Conservation (phyloP, 2,888 invertebrate species). For the Chesias legatella region DNA sequence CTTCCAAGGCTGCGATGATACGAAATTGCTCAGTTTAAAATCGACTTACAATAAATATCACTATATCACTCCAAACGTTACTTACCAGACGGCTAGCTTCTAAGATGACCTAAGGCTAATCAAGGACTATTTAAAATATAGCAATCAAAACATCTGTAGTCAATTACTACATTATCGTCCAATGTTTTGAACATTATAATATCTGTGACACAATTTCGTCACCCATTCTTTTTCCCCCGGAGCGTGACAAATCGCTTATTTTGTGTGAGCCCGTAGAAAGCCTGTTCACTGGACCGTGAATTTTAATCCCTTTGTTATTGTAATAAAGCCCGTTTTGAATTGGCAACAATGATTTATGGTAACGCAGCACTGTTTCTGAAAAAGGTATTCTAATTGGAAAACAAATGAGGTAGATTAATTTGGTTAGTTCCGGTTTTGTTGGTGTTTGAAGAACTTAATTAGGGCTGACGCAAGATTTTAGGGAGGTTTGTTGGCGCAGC, state of each 20-base stretch:
- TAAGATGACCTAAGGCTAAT: no score
- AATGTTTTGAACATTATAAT: no score
- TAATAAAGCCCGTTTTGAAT: constrained; percentile 24
- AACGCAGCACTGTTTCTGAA: constrained; percentile 17
- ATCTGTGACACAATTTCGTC: constrained; percentile 51
- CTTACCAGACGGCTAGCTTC: no score
- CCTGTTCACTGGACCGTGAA: constrained; percentile 20
- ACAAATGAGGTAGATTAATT: constrained; percentile 31
- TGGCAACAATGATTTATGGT: constrained; percentile 22
- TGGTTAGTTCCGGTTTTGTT: constrained; percentile 25
- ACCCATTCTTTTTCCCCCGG: constrained; percentile 49
- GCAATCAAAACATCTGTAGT: no score
- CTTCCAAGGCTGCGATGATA: no score
- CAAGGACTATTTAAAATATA: no score
- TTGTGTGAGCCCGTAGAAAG: constrained; percentile 34
- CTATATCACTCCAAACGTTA: no score
- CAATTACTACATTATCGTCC: no score
- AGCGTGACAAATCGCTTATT: constrained; percentile 44
- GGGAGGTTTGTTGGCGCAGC: no score
- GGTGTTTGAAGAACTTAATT: constrained; percentile 27
- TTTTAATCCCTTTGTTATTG: constrained; percentile 22
- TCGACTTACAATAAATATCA: no score
- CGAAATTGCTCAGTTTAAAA: no score
- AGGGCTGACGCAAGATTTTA: neutral
- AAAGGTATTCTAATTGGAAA: constrained; percentile 30